Conservation (phyloP, 2,888 invertebrate species). For the Oxystoma pomonae region DNA sequence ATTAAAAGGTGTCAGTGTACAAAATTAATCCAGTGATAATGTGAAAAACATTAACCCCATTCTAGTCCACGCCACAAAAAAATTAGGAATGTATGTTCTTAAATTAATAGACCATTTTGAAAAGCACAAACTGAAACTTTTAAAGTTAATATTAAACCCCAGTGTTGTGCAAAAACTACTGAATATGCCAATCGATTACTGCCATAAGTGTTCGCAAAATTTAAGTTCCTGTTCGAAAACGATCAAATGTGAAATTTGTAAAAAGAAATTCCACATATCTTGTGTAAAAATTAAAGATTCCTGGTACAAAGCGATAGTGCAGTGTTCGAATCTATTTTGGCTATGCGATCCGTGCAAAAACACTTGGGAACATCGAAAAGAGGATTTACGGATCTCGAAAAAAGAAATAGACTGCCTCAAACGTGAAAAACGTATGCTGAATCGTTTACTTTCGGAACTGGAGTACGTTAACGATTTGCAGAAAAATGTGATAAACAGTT, state of each 20-base stretch:
- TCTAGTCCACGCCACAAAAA: not conserved
- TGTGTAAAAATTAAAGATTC: not conserved
- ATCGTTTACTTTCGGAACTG: not conserved
- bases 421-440: not conserved
- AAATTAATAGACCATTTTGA: not conserved
- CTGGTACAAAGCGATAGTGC: not conserved
- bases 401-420: not conserved
- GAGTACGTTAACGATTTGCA: not conserved
- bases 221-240: not conserved
- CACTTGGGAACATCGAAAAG: not conserved
- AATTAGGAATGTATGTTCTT: not conserved
- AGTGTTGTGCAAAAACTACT: not conserved
- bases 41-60: not conserved
- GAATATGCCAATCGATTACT: not conserved
- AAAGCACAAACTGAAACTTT: not conserved
- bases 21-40: not conserved
- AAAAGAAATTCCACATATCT: not conserved
- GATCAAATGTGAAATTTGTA: not conserved
- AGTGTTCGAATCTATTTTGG: constrained; percentile 2
- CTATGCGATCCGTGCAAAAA: not conserved
- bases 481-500: not conserved
- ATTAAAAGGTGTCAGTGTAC: not conserved
- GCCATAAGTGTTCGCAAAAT: not conserved
- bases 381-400: constrained; percentile 2
- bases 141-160: not conserved